Evolutionary conservation across 1,140 invertebrate genomes (phyloP).

Genomic region (Planococcus citri): DNA sequence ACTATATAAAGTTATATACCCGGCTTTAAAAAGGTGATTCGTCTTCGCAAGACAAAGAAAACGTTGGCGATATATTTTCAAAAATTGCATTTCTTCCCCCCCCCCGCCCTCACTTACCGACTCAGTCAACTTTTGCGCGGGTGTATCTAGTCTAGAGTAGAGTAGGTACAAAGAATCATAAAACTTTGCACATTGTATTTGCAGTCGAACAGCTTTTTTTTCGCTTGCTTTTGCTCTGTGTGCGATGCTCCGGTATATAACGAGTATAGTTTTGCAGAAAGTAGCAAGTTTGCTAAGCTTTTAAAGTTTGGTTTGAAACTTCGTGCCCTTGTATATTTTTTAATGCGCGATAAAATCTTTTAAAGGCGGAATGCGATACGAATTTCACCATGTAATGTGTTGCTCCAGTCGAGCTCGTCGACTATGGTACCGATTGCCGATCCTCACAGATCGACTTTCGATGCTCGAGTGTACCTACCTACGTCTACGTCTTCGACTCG

Average conservation of each 20-base stretch:
- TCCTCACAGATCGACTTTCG: too few relatives aligned
- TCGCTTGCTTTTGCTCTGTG: not conserved
- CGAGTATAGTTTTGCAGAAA: not conserved
- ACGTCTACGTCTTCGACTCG: too few relatives aligned
- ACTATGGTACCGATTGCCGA: too few relatives aligned
- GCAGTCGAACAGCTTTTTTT: slow-evolving; percentile 1
- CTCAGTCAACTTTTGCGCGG: too few relatives aligned
- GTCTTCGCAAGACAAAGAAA: not conserved
- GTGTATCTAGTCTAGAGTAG: too few relatives aligned
- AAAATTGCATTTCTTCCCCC: not conserved
- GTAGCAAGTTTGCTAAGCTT: not conserved
- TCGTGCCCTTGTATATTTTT: not conserved
- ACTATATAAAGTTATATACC: not conserved
- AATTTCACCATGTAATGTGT: not conserved
- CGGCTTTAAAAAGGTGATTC: not conserved
- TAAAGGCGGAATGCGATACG: not conserved
- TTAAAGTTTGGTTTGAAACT: slow-evolving; percentile 7
- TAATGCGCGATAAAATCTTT: not conserved
- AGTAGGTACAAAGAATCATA: not conserved
- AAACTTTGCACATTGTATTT: not conserved
- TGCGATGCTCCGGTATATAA: too few relatives aligned
- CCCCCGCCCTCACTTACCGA: not conserved
- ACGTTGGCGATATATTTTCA: not conserved
- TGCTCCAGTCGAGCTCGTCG: too few relatives aligned
- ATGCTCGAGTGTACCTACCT: too few relatives aligned